Percentiles rank a stretch among this genome's conserved stretches.
These are phyloP conservation scores for Elanoides forficatus DNA, from an alignment of 2,113 vertebrate genomes.

Conservation along the genomic window DNA sequence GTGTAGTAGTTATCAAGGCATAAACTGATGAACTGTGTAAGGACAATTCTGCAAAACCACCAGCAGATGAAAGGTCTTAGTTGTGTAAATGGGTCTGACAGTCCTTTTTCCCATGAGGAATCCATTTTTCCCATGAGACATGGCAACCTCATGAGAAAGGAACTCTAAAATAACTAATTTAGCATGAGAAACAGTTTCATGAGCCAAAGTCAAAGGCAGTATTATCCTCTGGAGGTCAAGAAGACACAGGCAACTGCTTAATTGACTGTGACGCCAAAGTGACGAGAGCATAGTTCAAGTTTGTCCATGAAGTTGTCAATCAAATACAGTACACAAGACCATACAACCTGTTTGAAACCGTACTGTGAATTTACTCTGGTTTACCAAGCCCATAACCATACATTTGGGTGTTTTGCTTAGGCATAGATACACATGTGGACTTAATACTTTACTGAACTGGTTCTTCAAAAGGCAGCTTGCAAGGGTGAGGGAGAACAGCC, in stretches of 20 bases:
- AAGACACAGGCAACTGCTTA: not conserved
- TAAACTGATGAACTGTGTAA: not conserved
- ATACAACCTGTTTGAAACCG: not conserved
- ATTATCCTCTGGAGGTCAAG: not conserved
- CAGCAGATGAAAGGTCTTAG: not conserved
- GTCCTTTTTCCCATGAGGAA: not conserved
- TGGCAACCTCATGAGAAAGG: not conserved
- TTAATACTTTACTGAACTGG: not conserved
- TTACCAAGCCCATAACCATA: not conserved
- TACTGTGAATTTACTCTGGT: not conserved
- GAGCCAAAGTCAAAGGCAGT: not conserved
- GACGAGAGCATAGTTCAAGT: fast-evolving
- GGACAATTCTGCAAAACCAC: not conserved
- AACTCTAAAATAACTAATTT: not conserved
- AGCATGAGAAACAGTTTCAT: not conserved
- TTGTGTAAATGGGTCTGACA: not conserved
- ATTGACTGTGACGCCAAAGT: fast-evolving
- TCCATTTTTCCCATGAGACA: not conserved
- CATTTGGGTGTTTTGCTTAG: not conserved
- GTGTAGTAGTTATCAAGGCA: not conserved
- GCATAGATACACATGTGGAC: fast-evolving
- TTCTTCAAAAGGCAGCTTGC: not conserved
- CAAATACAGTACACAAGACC: not conserved
- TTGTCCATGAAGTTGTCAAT: fast-evolving
- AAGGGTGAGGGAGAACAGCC: fast-evolving